Conservation (phyloP, 2,113 vertebrate genomes). For the Desmodus rotundus region DNA sequence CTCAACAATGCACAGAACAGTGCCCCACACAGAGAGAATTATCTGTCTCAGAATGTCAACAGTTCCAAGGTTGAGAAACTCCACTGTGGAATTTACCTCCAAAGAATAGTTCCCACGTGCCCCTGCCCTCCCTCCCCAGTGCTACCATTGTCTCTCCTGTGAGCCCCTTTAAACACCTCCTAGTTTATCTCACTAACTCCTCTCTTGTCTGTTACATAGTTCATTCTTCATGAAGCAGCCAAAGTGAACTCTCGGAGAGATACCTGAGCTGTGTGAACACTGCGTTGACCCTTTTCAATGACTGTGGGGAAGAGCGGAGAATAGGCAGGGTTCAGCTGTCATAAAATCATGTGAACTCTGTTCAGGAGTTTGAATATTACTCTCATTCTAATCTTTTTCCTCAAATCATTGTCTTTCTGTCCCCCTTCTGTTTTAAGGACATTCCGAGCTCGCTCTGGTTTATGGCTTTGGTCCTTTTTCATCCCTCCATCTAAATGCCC, state of each 20-base stretch:
- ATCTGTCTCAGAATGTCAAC: background rate
- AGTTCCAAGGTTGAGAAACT: background rate
- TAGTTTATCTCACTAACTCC: background rate
- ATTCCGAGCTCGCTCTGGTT: background rate
- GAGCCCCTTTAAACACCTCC: background rate
- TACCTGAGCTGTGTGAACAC: background rate
- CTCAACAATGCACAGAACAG: background rate
- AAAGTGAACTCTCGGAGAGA: background rate
- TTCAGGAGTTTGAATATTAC: background rate
- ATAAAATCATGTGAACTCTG: background rate
- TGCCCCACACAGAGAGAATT: background rate
- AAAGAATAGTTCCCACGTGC: background rate
- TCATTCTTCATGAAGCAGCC: background rate
- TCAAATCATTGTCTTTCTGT: background rate
- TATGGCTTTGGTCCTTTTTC: background rate
- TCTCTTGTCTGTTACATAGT: background rate
- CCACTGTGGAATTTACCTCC: background rate
- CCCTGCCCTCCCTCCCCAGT: background rate
- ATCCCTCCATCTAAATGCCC: background rate
- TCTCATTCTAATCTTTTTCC: background rate
- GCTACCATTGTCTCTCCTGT: background rate
- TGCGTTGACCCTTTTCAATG: background rate
- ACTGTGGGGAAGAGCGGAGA: background rate
- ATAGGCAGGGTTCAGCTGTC: background rate
- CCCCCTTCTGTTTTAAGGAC: background rate